Percentiles rank a stretch among this genome's conserved stretches.
phyloP scores from a whole-genome alignment of 2,797 vertebrate genomes.

The Erpetoichthys calabaricus region DNA sequence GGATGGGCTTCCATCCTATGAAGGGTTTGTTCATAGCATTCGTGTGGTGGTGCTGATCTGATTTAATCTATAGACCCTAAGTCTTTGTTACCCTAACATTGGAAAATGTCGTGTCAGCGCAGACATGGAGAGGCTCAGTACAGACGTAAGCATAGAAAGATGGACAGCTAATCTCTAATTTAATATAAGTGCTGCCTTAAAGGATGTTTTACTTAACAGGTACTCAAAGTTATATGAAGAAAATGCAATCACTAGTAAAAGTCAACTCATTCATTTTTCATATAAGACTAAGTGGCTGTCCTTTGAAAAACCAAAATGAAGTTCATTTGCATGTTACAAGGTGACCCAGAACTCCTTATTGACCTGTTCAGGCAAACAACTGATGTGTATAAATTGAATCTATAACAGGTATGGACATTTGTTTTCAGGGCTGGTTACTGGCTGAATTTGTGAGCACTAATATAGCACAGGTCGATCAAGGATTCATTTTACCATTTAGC shows the following conservation, averaged over 20 bases:
- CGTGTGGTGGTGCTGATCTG: no score
- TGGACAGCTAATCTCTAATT: no score
- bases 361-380: constrained; percentile 22
- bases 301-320: constrained; percentile 19
- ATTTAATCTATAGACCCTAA: no score
- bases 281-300: constrained; percentile 21
- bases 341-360: constrained; percentile 39
- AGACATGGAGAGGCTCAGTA: no score
- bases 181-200: no score
- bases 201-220: neutral
- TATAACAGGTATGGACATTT: constrained; percentile 41
- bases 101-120: no score
- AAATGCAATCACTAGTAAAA: constrained; percentile 10
- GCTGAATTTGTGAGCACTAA: constrained; percentile 30
- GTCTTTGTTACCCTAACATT: no score
- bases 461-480: constrained; percentile 25
- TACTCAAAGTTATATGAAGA: neutral
- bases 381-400: constrained; percentile 46
- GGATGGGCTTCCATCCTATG: no score
- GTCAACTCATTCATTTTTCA: constrained; percentile 30
- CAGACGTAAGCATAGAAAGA: no score
- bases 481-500: constrained; percentile 43
- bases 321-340: constrained; percentile 46
- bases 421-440: constrained; percentile 37
- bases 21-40: no score